phyloP scores from a whole-genome alignment of 2,113 vertebrate species.

The Anhinga anhinga region DNA sequence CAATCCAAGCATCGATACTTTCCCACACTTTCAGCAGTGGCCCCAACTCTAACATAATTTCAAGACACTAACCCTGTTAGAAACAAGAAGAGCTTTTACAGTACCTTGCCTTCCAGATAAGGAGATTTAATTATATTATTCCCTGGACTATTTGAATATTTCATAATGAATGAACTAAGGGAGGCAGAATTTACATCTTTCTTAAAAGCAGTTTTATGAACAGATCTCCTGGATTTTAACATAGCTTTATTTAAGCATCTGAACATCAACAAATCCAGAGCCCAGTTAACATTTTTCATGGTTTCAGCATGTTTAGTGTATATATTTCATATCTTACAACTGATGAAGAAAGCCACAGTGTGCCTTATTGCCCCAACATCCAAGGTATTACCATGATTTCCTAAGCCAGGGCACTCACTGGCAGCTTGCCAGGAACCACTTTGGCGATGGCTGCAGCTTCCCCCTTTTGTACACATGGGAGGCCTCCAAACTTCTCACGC shows the following conservation, averaged over 20 bases:
- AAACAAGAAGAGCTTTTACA: slow-evolving; percentile 6
- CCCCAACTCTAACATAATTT: neutral
- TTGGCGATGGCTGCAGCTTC: neutral
- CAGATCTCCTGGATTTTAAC: slow-evolving; percentile 39
- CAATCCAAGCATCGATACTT: neutral
- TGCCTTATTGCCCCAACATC: slow-evolving; percentile 57
- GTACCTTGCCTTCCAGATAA: neutral
- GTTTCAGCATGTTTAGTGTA: slow-evolving; percentile 61
- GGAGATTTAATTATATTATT: neutral
- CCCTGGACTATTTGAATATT: neutral
- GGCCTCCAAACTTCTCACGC: neutral
- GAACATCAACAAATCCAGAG: slow-evolving; percentile 68
- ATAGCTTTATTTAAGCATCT: slow-evolving; percentile 77
- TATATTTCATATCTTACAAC: slow-evolving; percentile 66
- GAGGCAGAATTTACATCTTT: slow-evolving; percentile 14
- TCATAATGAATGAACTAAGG: neutral
- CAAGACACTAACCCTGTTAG: neutral
- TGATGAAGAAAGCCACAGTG: slow-evolving; percentile 55
- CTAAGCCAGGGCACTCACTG: neutral
- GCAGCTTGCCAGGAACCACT: neutral
- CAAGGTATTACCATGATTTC: neutral
- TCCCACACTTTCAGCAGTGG: neutral
- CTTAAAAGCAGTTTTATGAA: slow-evolving; percentile 55
- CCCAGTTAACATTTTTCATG: slow-evolving; percentile 65
- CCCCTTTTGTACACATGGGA: neutral